phyloP scores from a whole-genome alignment of 1,140 invertebrate species.

The Trissolcus basalis region DNA sequence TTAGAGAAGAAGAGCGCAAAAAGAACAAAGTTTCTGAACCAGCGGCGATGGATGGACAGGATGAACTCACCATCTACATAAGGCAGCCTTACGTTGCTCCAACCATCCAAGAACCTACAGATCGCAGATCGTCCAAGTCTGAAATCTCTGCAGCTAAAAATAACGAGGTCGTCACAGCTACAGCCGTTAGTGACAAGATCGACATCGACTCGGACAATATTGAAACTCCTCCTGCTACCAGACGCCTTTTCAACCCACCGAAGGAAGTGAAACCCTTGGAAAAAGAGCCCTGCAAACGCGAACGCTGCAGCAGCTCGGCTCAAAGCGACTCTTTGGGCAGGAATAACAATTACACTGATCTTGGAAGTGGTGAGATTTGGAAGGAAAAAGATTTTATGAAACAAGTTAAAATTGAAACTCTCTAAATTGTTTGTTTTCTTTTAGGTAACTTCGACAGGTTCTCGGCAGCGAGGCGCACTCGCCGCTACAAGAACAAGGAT shows the following conservation, averaged over 20 bases:
- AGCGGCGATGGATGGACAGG: constrained; percentile 62
- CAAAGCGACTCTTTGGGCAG: constrained; percentile 64
- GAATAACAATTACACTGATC: constrained; percentile 60
- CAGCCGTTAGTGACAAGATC: constrained; percentile 81
- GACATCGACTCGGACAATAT: constrained; percentile 94
- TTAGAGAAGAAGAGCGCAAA: constrained; percentile 78
- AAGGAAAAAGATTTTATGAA: constrained; percentile 24
- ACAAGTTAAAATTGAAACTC: not conserved
- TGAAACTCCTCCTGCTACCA: constrained; percentile 88
- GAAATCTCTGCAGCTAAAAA: constrained; percentile 48
- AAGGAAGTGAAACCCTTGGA: constrained; percentile 78
- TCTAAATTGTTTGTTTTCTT: constrained; percentile 19
- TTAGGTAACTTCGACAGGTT: constrained; percentile 89
- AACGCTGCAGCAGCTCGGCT: constrained; percentile 67
- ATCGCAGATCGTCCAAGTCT: constrained; percentile 63
- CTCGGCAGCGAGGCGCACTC: constrained; percentile 86
- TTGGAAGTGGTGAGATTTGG: constrained; percentile 73
- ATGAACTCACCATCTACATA: constrained; percentile 81
- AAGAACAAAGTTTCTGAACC: constrained; percentile 67
- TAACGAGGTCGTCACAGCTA: constrained; percentile 49
- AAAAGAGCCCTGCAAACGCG: constrained; percentile 73
- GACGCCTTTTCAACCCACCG: constrained; percentile 82
- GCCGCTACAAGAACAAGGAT: constrained; percentile 86
- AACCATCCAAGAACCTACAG: constrained; percentile 37
- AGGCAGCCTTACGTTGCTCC: constrained; percentile 72